A percentile compares a stretch with the other conserved stretches of the same genome.
phyloP scores from a whole-genome alignment of 1,140 invertebrate genomes.

The Cherax destructor region DNA sequence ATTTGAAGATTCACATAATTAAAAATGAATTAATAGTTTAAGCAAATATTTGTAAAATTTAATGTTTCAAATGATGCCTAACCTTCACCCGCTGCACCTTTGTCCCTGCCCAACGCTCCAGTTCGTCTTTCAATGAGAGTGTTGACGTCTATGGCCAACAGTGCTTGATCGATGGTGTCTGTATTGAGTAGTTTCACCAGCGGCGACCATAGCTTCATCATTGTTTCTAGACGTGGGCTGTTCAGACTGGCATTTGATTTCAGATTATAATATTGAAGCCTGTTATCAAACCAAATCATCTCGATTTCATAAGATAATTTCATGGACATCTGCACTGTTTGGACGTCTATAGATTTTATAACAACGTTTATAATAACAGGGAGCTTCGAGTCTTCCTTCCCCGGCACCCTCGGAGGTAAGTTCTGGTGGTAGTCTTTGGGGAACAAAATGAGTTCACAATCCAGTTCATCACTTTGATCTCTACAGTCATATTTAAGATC shows the following conservation, averaged over 20 bases:
- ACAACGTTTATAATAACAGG: slow-evolving; percentile 50
- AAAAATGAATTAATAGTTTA: no score
- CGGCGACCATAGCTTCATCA: slow-evolving; percentile 62
- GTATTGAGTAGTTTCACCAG: slow-evolving; percentile 60
- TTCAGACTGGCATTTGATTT: slow-evolving; percentile 54
- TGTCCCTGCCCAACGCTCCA: slow-evolving; percentile 32
- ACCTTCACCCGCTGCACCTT: slow-evolving; percentile 53
- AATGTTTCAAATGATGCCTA: not conserved
- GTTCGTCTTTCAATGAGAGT: slow-evolving; percentile 36
- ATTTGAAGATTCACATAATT: no score
- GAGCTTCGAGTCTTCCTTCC: slow-evolving; percentile 41
- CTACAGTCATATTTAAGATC: slow-evolving; percentile 82
- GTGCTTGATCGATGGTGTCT: slow-evolving; percentile 56
- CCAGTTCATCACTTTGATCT: slow-evolving; percentile 53
- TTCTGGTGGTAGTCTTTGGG: slow-evolving; percentile 60
- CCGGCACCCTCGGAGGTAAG: slow-evolving; percentile 39
- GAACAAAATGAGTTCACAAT: slow-evolving; percentile 62
- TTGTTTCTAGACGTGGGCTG: slow-evolving; percentile 34
- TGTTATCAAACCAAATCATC: slow-evolving; percentile 69
- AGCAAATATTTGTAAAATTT: no score
- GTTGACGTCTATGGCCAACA: slow-evolving; percentile 51
- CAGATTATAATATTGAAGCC: slow-evolving; percentile 55
- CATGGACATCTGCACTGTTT: slow-evolving; percentile 65
- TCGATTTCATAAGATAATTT: slow-evolving; percentile 62
- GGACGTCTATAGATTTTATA: slow-evolving; percentile 61